phyloP scores from a whole-genome alignment of 2,113 vertebrate species.

The Leiothrix lutea region DNA sequence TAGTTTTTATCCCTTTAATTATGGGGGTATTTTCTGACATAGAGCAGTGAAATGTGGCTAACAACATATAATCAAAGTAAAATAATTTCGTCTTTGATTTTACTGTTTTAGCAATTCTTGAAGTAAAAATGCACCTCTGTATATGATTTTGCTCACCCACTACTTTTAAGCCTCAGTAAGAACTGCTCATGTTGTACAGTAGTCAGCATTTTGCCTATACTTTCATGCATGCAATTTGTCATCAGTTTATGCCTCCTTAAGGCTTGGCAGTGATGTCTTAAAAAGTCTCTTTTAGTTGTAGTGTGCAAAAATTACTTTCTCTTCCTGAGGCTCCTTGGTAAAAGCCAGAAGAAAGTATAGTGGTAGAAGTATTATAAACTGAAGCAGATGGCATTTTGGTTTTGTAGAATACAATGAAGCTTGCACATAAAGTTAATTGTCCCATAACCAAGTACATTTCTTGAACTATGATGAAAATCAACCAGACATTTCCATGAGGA shows the following conservation, averaged over 20 bases:
- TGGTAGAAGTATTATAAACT: background rate
- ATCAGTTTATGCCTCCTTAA: constrained; percentile 4
- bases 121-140: background rate
- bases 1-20: background rate
- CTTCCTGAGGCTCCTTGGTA: background rate
- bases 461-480: background rate
- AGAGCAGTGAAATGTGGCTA: background rate
- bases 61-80: background rate
- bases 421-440: background rate
- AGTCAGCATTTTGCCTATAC: constrained; percentile 11
- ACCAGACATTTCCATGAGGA: background rate
- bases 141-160: background rate
- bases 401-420: background rate
- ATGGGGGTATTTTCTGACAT: background rate
- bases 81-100: background rate
- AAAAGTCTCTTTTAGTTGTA: constrained; percentile 10
- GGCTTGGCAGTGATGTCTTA: background rate
- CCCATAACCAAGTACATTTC: background rate
- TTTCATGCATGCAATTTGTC: constrained; percentile 14
- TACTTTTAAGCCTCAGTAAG: background rate
- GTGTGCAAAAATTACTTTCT: background rate
- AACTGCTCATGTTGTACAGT: background rate
- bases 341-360: background rate
- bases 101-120: background rate
- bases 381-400: background rate